These are phyloP conservation scores for Rhynchotus rufescens DNA, from an alignment of 2,797 vertebrate species.

Conservation along the genomic window DNA sequence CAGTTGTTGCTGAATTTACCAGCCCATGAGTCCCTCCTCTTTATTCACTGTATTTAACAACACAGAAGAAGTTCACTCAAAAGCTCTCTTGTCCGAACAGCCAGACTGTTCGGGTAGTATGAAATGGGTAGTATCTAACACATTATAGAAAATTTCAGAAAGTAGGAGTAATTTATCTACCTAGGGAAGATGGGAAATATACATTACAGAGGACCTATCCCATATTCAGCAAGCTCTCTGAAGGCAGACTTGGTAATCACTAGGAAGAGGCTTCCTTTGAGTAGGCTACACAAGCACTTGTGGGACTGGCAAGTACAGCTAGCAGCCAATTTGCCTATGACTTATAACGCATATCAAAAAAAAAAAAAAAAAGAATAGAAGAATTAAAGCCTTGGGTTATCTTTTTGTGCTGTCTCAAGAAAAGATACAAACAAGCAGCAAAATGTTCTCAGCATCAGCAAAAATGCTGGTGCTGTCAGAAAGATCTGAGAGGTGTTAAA, in stretches of 20 bases:
- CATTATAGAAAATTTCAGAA: background rate
- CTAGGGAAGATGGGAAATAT: rapidly evolving
- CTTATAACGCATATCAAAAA: constrained; percentile 50
- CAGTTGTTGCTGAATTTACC: background rate
- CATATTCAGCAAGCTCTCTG: background rate
- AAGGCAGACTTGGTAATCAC: background rate
- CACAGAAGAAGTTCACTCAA: background rate
- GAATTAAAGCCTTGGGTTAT: constrained; percentile 32
- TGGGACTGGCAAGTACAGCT: constrained; percentile 33
- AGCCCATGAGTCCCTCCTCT: background rate
- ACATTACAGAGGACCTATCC: background rate
- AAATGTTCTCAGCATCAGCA: constrained; percentile 50
- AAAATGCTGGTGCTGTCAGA: constrained; percentile 33
- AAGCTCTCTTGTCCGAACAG: background rate
- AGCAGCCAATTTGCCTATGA: constrained; percentile 39
- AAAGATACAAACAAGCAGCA: constrained; percentile 40
- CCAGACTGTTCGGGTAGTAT: no score
- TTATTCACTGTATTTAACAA: background rate
- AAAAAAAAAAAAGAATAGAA: constrained; percentile 32
- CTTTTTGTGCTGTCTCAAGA: constrained; percentile 28
- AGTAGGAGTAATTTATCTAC: background rate
- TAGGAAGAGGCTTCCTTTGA: constrained; percentile 2
- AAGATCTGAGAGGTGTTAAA: constrained; percentile 53
- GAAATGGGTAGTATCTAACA: background rate
- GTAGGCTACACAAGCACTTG: background rate